Conservation (phyloP, 2,888 invertebrate species). For the Volucella zonaria region DNA sequence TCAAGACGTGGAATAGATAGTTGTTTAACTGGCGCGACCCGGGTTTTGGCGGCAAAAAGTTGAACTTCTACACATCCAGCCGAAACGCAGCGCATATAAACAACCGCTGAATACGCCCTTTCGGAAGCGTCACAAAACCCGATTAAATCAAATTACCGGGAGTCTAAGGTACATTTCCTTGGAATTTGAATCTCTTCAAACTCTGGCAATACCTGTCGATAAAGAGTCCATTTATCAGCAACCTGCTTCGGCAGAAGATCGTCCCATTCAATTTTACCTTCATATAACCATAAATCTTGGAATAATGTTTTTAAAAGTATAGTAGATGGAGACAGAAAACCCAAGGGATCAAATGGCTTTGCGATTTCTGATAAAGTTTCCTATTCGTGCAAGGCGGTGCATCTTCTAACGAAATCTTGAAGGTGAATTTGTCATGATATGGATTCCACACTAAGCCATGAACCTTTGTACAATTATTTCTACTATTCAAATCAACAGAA, state of each 20-base stretch:
- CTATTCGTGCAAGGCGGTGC: neutral
- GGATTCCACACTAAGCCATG: conserved; percentile 3
- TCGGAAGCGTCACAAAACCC: neutral
- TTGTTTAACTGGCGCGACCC: conserved; percentile 55
- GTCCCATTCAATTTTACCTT: neutral
- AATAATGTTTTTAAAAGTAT: neutral
- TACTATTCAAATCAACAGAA: too few species aligned
- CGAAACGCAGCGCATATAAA: conserved; percentile 13
- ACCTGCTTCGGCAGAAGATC: neutral
- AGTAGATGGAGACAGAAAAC: neutral
- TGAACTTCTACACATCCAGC: conserved; percentile 5
- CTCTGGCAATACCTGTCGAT: neutral
- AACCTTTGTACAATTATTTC: neutral
- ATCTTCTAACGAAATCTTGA: neutral
- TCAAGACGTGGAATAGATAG: conserved; percentile 49
- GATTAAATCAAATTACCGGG: neutral
- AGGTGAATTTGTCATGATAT: neutral
- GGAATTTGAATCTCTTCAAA: neutral
- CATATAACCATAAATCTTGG: neutral
- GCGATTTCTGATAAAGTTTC: neutral
- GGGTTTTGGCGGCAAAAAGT: conserved; percentile 29
- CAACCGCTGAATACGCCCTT: conserved; percentile 13
- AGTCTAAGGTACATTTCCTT: neutral
- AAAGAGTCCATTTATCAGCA: neutral
- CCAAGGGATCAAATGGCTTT: conserved; percentile 5